Evolutionary conservation across 2,888 invertebrate species (phyloP).

Genomic region (Drosophila subsilvestris): DNA sequence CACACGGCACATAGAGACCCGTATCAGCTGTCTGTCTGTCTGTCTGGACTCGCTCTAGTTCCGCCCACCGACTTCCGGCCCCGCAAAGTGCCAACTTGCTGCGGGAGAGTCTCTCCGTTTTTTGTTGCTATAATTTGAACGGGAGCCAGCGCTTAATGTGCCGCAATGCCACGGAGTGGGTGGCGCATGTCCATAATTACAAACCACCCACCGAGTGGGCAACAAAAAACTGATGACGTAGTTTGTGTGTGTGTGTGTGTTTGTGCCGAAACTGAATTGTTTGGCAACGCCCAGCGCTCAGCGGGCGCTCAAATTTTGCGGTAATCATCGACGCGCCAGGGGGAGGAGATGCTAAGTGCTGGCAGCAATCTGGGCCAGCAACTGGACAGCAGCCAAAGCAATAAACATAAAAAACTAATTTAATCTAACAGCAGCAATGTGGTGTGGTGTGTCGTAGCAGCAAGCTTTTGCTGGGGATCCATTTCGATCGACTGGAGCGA

Average conservation of each 20-base stretch:
- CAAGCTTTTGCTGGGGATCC: background rate
- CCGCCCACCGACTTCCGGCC: slow-evolving; percentile 76
- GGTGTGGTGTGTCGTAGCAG: background rate
- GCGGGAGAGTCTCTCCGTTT: slow-evolving; percentile 45
- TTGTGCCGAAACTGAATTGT: slow-evolving; percentile 71
- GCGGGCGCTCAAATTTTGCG: slow-evolving; percentile 60
- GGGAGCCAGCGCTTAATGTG: slow-evolving; percentile 52
- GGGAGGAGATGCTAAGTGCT: slow-evolving; percentile 48
- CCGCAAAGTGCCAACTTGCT: slow-evolving; percentile 65
- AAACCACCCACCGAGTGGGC: slow-evolving; percentile 67
- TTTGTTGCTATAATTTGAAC: slow-evolving; percentile 59
- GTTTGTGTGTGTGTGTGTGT: slow-evolving; percentile 49
- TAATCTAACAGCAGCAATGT: too few relatives aligned
- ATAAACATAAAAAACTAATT: slow-evolving; percentile 49
- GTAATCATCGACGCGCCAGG: slow-evolving; percentile 62
- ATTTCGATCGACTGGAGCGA: background rate
- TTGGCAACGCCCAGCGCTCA: slow-evolving; percentile 73
- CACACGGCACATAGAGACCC: slow-evolving; percentile 38
- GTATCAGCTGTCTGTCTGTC: slow-evolving; percentile 58
- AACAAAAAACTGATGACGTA: slow-evolving; percentile 77
- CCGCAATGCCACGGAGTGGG: slow-evolving; percentile 55
- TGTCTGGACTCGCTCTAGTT: slow-evolving; percentile 79
- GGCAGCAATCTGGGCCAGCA: slow-evolving; percentile 24
- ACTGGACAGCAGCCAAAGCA: slow-evolving; percentile 45
- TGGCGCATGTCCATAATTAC: slow-evolving; percentile 76